Evolutionary conservation across 1,140 invertebrate species (phyloP).

Genomic region (Lucilia sericata): DNA sequence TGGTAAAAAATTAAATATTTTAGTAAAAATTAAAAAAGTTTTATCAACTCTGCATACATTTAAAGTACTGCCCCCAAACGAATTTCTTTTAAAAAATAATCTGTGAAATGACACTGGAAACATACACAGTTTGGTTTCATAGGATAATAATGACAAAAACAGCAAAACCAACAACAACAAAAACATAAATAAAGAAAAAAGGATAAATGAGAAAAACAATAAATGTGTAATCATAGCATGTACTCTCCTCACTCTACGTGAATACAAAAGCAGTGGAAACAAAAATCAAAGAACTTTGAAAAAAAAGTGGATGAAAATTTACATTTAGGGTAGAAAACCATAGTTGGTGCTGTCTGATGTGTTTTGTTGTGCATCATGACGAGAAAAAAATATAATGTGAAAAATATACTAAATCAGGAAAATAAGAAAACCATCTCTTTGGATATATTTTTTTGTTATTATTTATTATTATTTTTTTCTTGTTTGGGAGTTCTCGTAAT

Average conservation of each 20-base stretch:
- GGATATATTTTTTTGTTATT: background rate
- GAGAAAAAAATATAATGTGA: background rate
- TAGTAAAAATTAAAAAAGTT: too few relatives aligned
- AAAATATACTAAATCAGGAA: conserved; percentile 1
- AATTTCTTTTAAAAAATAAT: too few relatives aligned
- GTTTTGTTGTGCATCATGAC: background rate
- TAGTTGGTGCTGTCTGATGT: background rate
- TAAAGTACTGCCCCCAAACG: too few relatives aligned
- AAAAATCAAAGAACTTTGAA: background rate
- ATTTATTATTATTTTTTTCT: background rate
- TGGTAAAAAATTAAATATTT: too few relatives aligned
- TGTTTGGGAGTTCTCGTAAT: background rate
- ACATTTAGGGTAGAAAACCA: background rate
- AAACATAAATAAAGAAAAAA: too few relatives aligned
- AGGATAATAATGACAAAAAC: too few relatives aligned
- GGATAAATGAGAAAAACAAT: too few relatives aligned
- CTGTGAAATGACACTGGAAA: too few relatives aligned
- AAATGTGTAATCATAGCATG: too few relatives aligned
- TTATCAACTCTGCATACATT: too few relatives aligned
- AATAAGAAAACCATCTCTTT: background rate
- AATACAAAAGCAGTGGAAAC: background rate
- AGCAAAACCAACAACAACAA: too few relatives aligned
- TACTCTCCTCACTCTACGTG: background rate
- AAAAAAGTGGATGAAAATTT: conserved; percentile 35
- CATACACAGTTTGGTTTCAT: too few relatives aligned